A percentile compares a stretch with the other conserved stretches of the same genome.
Conservation (phyloP, 2,113 vertebrate species). For the Falco punctatus region DNA sequence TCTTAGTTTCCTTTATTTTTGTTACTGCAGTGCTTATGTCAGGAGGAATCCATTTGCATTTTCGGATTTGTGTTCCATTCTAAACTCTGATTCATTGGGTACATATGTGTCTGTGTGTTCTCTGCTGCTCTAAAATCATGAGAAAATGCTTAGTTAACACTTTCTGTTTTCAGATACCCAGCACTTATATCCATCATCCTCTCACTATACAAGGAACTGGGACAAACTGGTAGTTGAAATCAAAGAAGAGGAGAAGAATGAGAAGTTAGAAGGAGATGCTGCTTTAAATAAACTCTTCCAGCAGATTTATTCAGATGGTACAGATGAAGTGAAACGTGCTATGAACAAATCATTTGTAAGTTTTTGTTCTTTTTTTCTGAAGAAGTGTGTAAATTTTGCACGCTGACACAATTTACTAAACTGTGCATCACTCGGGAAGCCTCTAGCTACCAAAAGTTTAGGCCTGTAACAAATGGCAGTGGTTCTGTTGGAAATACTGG, state of each 20-base stretch:
- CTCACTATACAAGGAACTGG: conserved; percentile 89
- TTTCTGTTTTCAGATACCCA: conserved; percentile 68
- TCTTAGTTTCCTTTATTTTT: background rate
- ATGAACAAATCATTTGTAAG: conserved; percentile 99
- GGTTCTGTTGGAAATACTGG: background rate
- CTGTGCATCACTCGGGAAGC: background rate
- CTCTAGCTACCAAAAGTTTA: background rate
- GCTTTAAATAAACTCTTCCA: conserved; percentile 96
- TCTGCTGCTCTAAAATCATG: background rate
- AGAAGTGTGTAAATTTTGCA: background rate
- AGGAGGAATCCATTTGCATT: background rate
- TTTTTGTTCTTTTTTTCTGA: background rate
- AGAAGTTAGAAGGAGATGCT: conserved; percentile 95
- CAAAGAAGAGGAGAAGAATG: conserved; percentile 93
- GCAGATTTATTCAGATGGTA: conserved; percentile 88
- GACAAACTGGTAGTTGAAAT: conserved; percentile 93
- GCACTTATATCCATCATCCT: conserved; percentile 89
- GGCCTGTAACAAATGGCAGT: background rate
- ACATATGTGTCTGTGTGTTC: background rate
- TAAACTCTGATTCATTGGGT: background rate
- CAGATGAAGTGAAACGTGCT: conserved; percentile 94
- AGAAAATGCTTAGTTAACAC: background rate
- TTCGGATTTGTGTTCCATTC: background rate
- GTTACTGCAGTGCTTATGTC: background rate
- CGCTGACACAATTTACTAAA: background rate